Evolutionary conservation across 2,113 vertebrate genomes (phyloP).

Genomic region (Cheilinus undulatus): DNA sequence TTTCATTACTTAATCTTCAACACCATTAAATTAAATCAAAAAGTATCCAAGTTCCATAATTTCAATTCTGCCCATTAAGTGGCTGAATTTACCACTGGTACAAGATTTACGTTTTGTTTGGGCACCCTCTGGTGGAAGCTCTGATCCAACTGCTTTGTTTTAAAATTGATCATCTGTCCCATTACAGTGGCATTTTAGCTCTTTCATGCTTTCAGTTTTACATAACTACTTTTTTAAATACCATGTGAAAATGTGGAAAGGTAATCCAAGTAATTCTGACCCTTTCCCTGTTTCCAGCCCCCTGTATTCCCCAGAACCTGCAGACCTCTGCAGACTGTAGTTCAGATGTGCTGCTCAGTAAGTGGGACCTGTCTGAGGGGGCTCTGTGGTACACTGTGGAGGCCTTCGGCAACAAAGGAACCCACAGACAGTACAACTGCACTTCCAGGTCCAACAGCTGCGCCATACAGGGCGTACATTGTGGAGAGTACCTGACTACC

Average conservation of each 20-base stretch:
- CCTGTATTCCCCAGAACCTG: constrained; percentile 81
- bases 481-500: constrained; percentile 81
- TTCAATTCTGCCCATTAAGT: background rate
- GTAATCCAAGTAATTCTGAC: background rate
- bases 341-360: constrained; percentile 68
- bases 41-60: too few relatives aligned
- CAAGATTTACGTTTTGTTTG: background rate
- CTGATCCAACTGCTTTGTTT: background rate
- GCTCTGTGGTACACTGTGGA: constrained; percentile 77
- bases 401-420: constrained; percentile 74
- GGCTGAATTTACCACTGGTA: background rate
- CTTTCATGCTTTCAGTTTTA: too few relatives aligned
- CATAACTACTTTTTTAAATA: too few relatives aligned
- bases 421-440: constrained; percentile 76
- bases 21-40: too few relatives aligned
- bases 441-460: constrained; percentile 80
- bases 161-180: background rate
- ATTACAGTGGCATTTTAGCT: too few relatives aligned
- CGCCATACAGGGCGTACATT: constrained; percentile 69
- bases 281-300: constrained; percentile 70
- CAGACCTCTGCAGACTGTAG: constrained; percentile 66
- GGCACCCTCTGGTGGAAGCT: constrained; percentile 22
- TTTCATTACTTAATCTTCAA: too few relatives aligned
- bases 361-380: constrained; percentile 79
- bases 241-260: too few relatives aligned